Percentiles rank a stretch among this genome's conserved stretches.
Evolutionary conservation across 1,140 invertebrate species (phyloP).

Genomic region (Muscidifurax raptorellus): DNA sequence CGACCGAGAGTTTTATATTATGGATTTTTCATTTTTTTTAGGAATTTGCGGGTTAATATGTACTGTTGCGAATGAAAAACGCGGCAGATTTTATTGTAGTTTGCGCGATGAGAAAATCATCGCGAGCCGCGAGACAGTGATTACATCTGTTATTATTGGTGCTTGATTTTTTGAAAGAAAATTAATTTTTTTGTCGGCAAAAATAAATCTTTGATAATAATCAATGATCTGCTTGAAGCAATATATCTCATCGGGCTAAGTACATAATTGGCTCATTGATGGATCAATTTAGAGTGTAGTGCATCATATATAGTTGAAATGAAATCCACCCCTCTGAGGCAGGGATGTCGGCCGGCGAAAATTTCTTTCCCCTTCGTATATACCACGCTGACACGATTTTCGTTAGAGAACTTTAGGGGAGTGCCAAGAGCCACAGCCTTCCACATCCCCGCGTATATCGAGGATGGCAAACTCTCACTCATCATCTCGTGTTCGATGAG

Average conservation of each 20-base stretch:
- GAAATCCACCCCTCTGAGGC: neutral
- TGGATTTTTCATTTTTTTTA: neutral
- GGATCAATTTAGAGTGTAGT: conserved; percentile 18
- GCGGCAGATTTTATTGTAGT: neutral
- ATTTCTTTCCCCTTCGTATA: neutral
- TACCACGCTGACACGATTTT: conserved; percentile 12
- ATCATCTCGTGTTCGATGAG: neutral
- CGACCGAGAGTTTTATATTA: neutral
- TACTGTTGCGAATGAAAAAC: neutral
- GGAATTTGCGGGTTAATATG: neutral
- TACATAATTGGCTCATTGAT: conserved; percentile 22
- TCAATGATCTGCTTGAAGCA: neutral
- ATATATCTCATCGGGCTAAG: neutral
- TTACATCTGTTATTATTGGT: no score
- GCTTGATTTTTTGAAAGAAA: no score
- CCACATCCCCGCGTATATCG: neutral
- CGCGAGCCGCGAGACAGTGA: no score
- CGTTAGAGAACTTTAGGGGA: neutral
- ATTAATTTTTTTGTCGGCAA: neutral
- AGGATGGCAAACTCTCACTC: neutral
- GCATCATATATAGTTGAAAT: conserved; percentile 17
- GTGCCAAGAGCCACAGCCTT: neutral
- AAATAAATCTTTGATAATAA: neutral
- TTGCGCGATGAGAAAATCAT: neutral
- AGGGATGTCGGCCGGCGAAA: neutral